These are phyloP conservation scores for Trichomycterus rosablanca DNA, from an alignment of 2,113 vertebrate genomes.

Conservation along the genomic window DNA sequence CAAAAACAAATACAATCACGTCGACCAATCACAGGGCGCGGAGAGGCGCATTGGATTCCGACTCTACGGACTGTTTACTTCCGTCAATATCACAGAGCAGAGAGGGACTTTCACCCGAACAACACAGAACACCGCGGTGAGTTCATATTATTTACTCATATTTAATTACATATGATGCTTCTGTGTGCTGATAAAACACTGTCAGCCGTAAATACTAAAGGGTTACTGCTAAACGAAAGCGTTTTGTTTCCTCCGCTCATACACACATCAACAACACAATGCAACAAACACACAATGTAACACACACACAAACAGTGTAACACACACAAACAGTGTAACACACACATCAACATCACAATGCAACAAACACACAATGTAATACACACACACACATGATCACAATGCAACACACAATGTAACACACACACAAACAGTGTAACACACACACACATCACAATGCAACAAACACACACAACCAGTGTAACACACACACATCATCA, in stretches of 20 bases:
- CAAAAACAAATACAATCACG: constrained; percentile 46
- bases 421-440: too few species aligned
- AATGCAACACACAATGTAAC: too few species aligned
- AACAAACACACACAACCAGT: too few species aligned
- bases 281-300: not conserved
- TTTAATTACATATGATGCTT: not conserved
- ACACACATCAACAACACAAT: not conserved
- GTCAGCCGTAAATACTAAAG: too few species aligned
- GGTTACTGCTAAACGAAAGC: too few species aligned
- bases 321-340: not conserved
- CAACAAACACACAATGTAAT: too few species aligned
- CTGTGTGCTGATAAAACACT: not conserved
- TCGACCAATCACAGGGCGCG: constrained; percentile 54
- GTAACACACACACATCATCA: too few species aligned
- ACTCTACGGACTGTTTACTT: constrained; percentile 61
- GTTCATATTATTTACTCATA: constrained; percentile 1
- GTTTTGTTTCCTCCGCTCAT: too few species aligned
- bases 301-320: not conserved
- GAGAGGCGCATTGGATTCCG: constrained; percentile 35
- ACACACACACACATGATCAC: too few species aligned
- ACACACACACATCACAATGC: too few species aligned
- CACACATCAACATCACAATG: too few species aligned
- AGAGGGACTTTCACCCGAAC: constrained; percentile 10
- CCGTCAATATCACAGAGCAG: constrained; percentile 65
- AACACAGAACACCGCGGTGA: constrained; percentile 46